Conservation (phyloP, 2,888 invertebrate genomes). For the Incurvaria masculella region DNA sequence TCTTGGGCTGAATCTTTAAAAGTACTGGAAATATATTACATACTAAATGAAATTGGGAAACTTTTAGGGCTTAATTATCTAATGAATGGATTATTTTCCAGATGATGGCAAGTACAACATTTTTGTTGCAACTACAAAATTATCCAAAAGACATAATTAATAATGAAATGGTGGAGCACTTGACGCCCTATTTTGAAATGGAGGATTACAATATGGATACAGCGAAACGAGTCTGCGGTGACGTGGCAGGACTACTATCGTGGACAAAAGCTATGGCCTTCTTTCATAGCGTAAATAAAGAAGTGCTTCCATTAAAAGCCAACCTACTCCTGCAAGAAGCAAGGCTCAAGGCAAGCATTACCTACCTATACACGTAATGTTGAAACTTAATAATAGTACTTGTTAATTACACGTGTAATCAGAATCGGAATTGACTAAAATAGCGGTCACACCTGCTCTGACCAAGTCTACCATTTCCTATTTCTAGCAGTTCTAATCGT, state of each 20-base stretch:
- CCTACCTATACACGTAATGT: background rate
- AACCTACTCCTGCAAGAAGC: slow-evolving; percentile 90
- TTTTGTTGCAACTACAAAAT: slow-evolving; percentile 86
- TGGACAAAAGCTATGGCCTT: slow-evolving; percentile 98
- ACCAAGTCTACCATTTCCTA: too few relatives aligned
- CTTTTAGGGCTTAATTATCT: background rate
- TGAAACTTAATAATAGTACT: too few relatives aligned
- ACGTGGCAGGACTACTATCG: slow-evolving; percentile 90
- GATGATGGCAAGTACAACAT: slow-evolving; percentile 96
- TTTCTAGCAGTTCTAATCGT: too few relatives aligned
- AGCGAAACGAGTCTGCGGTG: slow-evolving; percentile 93
- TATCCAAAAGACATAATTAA: slow-evolving; percentile 97
- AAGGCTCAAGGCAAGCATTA: slow-evolving; percentile 67
- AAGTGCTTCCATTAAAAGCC: slow-evolving; percentile 91
- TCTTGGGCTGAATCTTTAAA: slow-evolving; percentile 96
- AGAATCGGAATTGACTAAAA: too few relatives aligned
- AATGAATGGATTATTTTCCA: slow-evolving; percentile 25
- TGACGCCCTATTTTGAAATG: slow-evolving; percentile 91
- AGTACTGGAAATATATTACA: slow-evolving; percentile 32
- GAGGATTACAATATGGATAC: slow-evolving; percentile 98
- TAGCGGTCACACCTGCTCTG: too few relatives aligned
- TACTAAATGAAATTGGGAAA: background rate
- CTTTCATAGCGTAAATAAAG: slow-evolving; percentile 95
- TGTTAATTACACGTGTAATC: too few relatives aligned
- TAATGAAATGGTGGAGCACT: slow-evolving; percentile 93